Evolutionary conservation across 2,888 invertebrate genomes (phyloP), one percentile per base, ranked within the genome.

Genomic region (Napeogenes sylphis): DNA sequence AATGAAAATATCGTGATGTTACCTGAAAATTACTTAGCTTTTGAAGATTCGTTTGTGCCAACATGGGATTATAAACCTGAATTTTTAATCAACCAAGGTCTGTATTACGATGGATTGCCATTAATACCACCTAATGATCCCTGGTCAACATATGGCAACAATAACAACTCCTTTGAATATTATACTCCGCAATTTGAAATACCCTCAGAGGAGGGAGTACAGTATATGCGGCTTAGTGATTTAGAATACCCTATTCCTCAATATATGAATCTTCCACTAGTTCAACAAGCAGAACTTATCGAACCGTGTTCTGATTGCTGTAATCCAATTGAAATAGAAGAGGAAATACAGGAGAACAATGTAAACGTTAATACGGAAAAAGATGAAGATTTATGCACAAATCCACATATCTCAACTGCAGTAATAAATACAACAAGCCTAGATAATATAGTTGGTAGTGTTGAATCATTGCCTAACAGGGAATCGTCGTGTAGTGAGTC

Each of bases 41-140:
- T 91, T 72, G 91, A 91, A 80, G 90, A 91, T 78, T 85, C 90
- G 5, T 91, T 89, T 75, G 88, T 90, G 61, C 90, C 91, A 45
- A 75, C 83, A 5, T 91, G 89, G 87, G 82, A 87, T 59, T 89
- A 84, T 67, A 87, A 85, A 72, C 83, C 87, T 45, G 85, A 87
- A 69, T 76, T 80, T 70, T 68, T 85, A 56, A 70, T 77, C 21
- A 79, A 83, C 64, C 79, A 77, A 66, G 84, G 83, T 32, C 68
- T 87, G 30, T 90, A 83, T 70, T 89, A 84, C 68, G 87, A 87
- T 69, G 85, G 84, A 51, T 65, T 87, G 65, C 88, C 90, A 59
- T 73, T 88, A 60, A 79, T 90, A 68, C 86, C 87, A 63, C 76
- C 85, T 12, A 84, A 85, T 68, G 90, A 91, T 71, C 90, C 91